Conservation (phyloP, 2,888 invertebrate species). For the Steinernema scapterisci region DNA sequence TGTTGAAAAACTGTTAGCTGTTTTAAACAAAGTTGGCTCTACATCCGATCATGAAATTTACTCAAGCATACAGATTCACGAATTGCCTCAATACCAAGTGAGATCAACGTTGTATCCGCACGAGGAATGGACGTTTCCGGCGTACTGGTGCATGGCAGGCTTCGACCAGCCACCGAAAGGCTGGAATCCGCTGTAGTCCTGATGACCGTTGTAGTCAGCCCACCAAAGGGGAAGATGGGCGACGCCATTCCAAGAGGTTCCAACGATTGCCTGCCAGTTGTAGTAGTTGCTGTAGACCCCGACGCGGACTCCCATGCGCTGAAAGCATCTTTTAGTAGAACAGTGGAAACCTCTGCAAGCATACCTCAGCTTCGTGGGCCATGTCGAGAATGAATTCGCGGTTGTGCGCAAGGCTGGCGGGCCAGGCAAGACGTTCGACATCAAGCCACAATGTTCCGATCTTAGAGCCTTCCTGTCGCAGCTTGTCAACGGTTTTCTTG, state of each 20-base stretch:
- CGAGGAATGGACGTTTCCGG: slow-evolving; percentile 9
- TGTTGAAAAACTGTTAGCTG: too few species aligned
- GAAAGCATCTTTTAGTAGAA: slow-evolving; percentile 4
- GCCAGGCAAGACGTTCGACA: slow-evolving; percentile 49
- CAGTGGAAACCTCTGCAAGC: too few species aligned
- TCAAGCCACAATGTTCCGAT: slow-evolving; percentile 48
- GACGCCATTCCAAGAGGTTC: slow-evolving; percentile 44
- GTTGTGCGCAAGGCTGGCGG: slow-evolving; percentile 44
- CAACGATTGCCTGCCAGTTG: slow-evolving; percentile 52
- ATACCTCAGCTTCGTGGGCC: slow-evolving; percentile 38
- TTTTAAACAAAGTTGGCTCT: too few species aligned
- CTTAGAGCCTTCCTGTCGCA: slow-evolving; percentile 40
- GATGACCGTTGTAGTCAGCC: slow-evolving; percentile 31
- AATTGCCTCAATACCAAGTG: slow-evolving; percentile 2
- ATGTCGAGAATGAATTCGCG: slow-evolving; percentile 47
- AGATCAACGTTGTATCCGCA: slow-evolving; percentile 32
- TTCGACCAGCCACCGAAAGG: slow-evolving; percentile 33
- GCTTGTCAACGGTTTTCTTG: slow-evolving; percentile 38
- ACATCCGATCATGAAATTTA: too few species aligned
- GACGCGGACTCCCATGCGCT: slow-evolving; percentile 30
- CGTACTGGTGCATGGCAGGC: slow-evolving; percentile 34
- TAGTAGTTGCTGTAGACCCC: slow-evolving; percentile 52
- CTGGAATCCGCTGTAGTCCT: slow-evolving; percentile 6
- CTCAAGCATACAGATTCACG: too few species aligned
- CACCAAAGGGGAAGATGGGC: slow-evolving; percentile 43